Evolutionary conservation across 2,113 vertebrate species (phyloP).

Genomic region (Athene noctua): DNA sequence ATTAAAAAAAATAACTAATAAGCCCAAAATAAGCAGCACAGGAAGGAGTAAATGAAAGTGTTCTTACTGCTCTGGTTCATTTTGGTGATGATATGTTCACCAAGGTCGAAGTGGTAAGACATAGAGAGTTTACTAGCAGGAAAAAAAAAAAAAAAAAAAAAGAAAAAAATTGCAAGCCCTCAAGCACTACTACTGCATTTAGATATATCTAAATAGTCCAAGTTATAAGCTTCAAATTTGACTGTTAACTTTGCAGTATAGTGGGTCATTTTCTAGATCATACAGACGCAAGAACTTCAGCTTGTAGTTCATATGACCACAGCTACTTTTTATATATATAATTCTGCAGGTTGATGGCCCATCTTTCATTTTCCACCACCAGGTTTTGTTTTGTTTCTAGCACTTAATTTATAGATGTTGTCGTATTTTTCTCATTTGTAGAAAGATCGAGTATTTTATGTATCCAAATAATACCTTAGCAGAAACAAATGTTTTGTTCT

Average conservation of each 20-base stretch:
- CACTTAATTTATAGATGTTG: not conserved
- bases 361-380: not conserved
- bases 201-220: not conserved
- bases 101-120: not conserved
- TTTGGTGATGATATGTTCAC: not conserved
- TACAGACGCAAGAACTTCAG: not conserved
- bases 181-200: not conserved
- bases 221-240: not conserved
- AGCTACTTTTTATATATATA: not conserved
- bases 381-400: not conserved
- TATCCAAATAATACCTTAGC: not conserved
- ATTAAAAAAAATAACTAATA: slow-evolving; percentile 3
- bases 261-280: not conserved
- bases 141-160: not conserved
- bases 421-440: not conserved
- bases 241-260: not conserved
- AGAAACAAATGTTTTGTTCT: not conserved
- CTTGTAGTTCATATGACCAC: not conserved
- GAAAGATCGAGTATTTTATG: not conserved
- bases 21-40: slow-evolving; percentile 34
- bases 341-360: not conserved
- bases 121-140: not conserved
- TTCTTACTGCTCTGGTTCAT: not conserved
- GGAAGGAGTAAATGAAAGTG: not conserved
- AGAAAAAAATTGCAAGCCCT: not conserved